Conservation (phyloP, 1,140 invertebrate species). For the Druon quercuslanigerum region DNA sequence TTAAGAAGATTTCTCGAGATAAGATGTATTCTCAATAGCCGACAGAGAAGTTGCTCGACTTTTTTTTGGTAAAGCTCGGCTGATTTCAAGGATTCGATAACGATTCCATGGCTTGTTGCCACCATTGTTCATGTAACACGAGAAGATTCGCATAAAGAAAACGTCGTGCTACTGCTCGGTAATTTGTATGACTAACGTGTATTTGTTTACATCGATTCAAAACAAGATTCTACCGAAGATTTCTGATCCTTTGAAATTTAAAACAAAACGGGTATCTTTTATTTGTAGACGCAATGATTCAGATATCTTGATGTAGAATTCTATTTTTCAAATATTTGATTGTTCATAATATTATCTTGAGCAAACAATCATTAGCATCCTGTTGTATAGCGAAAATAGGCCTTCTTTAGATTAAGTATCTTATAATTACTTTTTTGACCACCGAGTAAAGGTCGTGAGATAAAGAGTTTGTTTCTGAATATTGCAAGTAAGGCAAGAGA, state of each 20-base stretch:
- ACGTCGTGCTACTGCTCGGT: slow-evolving; percentile 42
- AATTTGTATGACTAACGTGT: slow-evolving; percentile 57
- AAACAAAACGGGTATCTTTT: too few species aligned
- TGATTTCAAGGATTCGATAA: slow-evolving; percentile 54
- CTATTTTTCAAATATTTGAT: too few species aligned
- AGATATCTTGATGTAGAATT: too few species aligned
- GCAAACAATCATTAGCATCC: too few species aligned
- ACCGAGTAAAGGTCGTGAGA: too few species aligned
- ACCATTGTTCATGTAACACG: slow-evolving; percentile 17
- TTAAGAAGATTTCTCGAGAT: slow-evolving; percentile 60
- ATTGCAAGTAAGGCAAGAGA: too few species aligned
- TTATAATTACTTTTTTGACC: too few species aligned
- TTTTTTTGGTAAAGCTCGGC: slow-evolving; percentile 38
- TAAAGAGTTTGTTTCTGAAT: too few species aligned
- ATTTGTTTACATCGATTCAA: slow-evolving; percentile 55
- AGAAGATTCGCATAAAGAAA: neutral
- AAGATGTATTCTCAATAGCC: slow-evolving; percentile 53
- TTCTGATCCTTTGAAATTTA: slow-evolving; percentile 17
- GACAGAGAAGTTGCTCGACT: slow-evolving; percentile 45
- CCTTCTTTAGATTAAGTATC: too few species aligned
- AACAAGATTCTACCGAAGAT: slow-evolving; percentile 55
- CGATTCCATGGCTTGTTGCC: slow-evolving; percentile 47
- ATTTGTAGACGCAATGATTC: too few species aligned
- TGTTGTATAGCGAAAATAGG: too few species aligned
- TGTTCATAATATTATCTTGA: too few species aligned